Conservation (phyloP, 2,888 invertebrate genomes). For the Macaria liturata region DNA sequence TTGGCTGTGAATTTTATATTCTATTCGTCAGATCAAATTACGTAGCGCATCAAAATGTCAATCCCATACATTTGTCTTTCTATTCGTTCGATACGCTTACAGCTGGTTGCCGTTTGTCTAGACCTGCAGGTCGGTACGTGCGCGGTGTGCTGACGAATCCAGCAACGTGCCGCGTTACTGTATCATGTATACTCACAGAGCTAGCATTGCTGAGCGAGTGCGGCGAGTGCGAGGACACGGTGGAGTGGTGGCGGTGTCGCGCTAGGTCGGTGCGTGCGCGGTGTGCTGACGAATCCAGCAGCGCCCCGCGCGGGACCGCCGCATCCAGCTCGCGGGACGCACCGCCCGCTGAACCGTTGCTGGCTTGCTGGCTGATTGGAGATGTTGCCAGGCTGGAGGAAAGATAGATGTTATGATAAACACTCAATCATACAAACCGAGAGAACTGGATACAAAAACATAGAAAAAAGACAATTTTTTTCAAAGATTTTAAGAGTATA, state of each 20-base stretch:
- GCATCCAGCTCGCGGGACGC: constrained; percentile 89
- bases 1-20: no score
- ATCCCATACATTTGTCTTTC: no score
- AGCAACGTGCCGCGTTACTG: constrained; percentile 85
- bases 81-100: no score
- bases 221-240: constrained; percentile 63
- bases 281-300: constrained; percentile 94
- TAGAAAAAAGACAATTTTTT: no score
- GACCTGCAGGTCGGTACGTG: constrained; percentile 91
- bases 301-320: constrained; percentile 90
- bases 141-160: constrained; percentile 91
- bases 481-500: no score
- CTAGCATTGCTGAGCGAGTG: constrained; percentile 85
- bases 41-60: no score
- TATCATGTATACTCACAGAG: constrained; percentile 57
- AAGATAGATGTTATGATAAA: no score
- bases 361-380: constrained; percentile 14
- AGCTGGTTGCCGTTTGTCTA: no score
- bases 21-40: no score
- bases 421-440: no score
- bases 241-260: constrained; percentile 79
- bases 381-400: constrained; percentile 18
- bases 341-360: constrained; percentile 39
- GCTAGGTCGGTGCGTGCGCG: constrained; percentile 90
- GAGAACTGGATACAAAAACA: no score